Base-by-base conservation (phyloP, 2,888 invertebrate genomes). In the Noctua comes region DNA sequence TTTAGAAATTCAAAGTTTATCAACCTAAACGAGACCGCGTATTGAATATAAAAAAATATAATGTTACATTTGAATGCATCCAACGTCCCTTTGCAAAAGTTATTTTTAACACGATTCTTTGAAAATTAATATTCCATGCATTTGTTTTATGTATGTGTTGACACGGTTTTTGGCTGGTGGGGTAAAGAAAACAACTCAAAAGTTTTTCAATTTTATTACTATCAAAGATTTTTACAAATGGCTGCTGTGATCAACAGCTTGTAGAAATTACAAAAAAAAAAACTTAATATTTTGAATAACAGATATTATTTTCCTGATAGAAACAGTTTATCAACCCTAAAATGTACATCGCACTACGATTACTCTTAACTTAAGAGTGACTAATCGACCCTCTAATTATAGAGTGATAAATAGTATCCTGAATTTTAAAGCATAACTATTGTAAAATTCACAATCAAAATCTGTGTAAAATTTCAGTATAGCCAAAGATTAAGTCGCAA, bases 1-100 rank as follows among this genome's bases (percentile, higher is more conserved):
- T 82, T 86, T 88, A 82, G 77, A 80, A 83, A 88, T 83, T 85
- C 77, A 77, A 79, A 84, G 79, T 89, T 86, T 86, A 89, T 77
- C 72, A 80, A 88, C 76, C 77, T 83, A 75, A 89, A 70, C 76
- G 82, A 43, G 66, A 75, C 51, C 75, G 73, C 80, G 73, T 75
- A 66, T 80, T 71, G 89, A 88, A 88, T 88, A 73, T 13, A 80
- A 85, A 81, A 43, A 68, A 72, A 73, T 75, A 48, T 75, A 84
- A 73, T 77, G 31, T 70, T 16, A 79, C 71, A 82, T 84, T 88
- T 73, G 68, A 79, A 88, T 87, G 77, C 85, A 85, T 68, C 46
- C 43, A 36, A 43, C 76, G 81, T 84, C 24, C 59, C 65, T 79
- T 81, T 79, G 87, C 86, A 84, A 81, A 86, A 83, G 81, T 76